A percentile compares a stretch with the other conserved stretches of the same genome.
Evolutionary conservation across 2,797 vertebrate genomes (phyloP).

Genomic region (Ctenopoma multispine): DNA sequence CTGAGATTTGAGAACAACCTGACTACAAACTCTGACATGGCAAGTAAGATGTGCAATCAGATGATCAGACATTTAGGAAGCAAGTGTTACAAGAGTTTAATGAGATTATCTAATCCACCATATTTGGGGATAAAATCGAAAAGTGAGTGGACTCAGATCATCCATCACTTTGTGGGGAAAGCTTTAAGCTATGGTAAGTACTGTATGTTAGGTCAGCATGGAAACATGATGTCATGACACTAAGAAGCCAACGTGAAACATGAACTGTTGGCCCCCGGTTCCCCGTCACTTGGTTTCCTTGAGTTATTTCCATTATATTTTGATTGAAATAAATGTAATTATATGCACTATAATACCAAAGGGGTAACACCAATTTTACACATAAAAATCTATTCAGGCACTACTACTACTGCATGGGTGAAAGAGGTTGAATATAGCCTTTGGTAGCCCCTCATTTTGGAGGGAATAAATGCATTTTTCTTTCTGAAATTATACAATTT

Average conservation of each 20-base stretch:
- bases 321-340: not conserved
- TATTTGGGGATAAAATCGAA: not conserved
- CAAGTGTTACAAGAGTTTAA: not conserved
- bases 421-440: too few species aligned
- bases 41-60: not conserved
- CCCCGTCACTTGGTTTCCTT: too few species aligned
- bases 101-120: constrained; percentile 6
- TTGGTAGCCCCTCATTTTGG: too few species aligned
- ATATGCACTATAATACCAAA: not conserved
- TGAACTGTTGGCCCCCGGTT: not conserved
- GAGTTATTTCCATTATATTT: not conserved
- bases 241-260: not conserved
- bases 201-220: not conserved
- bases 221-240: not conserved
- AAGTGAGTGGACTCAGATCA: not conserved
- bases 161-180: not conserved
- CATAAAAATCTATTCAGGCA: too few species aligned
- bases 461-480: too few species aligned
- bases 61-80: not conserved
- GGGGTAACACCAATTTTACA: too few species aligned
- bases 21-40: not conserved
- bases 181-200: not conserved
- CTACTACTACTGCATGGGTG: too few species aligned
- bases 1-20: not conserved
- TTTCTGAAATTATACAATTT: too few species aligned